Base-by-base conservation (phyloP, 2,888 invertebrate species). In the Gortyna flavago region DNA sequence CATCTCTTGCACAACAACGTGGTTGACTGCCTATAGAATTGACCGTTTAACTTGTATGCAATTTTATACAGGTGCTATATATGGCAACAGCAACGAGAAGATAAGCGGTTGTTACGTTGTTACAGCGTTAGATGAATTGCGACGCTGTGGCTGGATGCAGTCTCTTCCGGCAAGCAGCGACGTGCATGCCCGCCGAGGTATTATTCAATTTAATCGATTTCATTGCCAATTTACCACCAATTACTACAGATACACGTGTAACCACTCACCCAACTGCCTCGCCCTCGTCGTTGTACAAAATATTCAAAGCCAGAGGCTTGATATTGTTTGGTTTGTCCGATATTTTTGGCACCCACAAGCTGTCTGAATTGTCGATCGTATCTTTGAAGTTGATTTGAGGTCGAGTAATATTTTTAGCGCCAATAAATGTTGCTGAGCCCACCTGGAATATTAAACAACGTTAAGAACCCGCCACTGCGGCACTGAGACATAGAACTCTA, bases 331-430 rank as follows among this genome's bases (percentile, higher is more conserved):
- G 99, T 93, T 99, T 99, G 48, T 98, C 97, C 70, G 97, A 98
- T 70, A 99, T 97, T 88, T 97, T 97, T 0, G 99, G 99, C 71
- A 97, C 96, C 97, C 99, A 99, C 1, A 99, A 97, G 72, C 95
- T 97, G 9, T 97, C 94, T 6, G 97, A 97, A 91, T 99, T 99
- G 91, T 99, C 98, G 51, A 99, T 97, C 85, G 98, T 97, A 86
- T 98, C 98, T 90, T 98, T 98, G 91, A 99, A 99, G 85, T 97
- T 97, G 32, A 98, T 94, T 93, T 99, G 99, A 0, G 99, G 99
- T 74, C 99, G 97, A 35, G 97, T 96, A 79, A 98, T 97, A 93
- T 98, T 98, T 92, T 97, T 98, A 0, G 97, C 98, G 0, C 98
- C 97, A 64, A 98, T 95, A 21, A 98, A 94, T 77, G 97, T 96